phyloP scores from a whole-genome alignment of 2,113 vertebrate species.

The Paralichthys olivaceus region DNA sequence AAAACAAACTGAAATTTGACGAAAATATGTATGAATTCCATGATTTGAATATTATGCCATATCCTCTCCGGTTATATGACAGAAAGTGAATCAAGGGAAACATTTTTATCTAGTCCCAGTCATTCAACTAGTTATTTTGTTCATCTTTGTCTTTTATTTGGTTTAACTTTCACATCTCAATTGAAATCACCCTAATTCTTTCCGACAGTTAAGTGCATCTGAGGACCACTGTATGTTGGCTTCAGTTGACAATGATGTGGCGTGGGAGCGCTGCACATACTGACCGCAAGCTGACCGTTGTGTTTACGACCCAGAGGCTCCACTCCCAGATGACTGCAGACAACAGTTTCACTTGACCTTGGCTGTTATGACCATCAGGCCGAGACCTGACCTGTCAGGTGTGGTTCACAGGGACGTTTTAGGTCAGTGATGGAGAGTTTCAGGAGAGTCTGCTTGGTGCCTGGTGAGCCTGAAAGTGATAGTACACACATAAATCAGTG shows the following conservation, averaged over 20 bases:
- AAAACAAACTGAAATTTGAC: no score
- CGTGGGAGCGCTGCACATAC: constrained; percentile 47
- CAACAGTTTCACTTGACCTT: constrained; percentile 66
- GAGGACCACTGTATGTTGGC: constrained; percentile 27
- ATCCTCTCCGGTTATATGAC: neutral
- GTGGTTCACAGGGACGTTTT: constrained; percentile 35
- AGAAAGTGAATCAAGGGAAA: neutral
- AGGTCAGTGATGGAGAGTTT: constrained; percentile 49
- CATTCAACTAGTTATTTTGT: neutral
- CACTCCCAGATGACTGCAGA: constrained; percentile 63
- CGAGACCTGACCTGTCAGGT: constrained; percentile 44
- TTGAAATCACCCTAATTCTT: constrained; percentile 20
- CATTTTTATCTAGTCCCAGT: neutral
- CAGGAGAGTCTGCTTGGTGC: constrained; percentile 34
- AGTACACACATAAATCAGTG: constrained; percentile 46
- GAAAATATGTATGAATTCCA: neutral
- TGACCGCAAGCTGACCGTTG: constrained; percentile 52
- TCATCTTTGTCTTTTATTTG: neutral
- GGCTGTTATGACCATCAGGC: constrained; percentile 41
- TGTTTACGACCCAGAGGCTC: constrained; percentile 40
- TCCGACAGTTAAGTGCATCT: constrained; percentile 40
- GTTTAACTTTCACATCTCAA: constrained; percentile 26
- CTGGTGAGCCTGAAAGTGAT: constrained; percentile 32
- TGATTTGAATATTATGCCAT: constrained; percentile 22
- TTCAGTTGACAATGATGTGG: constrained; percentile 43